Base-by-base conservation (phyloP, 2,888 invertebrate species). In the Zaprionus lineosus region DNA sequence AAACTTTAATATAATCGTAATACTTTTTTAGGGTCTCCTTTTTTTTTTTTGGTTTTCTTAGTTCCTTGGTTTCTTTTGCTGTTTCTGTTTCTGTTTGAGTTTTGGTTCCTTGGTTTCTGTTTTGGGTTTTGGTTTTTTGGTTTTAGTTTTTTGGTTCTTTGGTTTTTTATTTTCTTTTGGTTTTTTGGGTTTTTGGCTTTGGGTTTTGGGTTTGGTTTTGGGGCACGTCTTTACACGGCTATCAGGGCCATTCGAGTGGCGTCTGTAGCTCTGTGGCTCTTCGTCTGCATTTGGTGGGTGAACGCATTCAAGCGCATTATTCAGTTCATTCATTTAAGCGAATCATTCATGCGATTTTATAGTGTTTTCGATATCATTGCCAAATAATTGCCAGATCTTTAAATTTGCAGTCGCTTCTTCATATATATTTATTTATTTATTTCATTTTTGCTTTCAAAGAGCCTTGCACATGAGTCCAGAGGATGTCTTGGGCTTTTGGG, bases 251-350 rank as follows among this genome's bases (percentile, higher is more conserved):
- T 48, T 39, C 19, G 28, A 40, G 15, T 11, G 16, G 11, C 2
- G 6, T 2, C 9, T 24, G 37, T 14, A 57, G 9, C 26, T 37
- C 26, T 31, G 31, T 36, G 28, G 18, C 39, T 48, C 37, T n/a
- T 46, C 39, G 39, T 28, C 33, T 33, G 50, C 53, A 67, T 28
- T 52, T 51, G 51, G 58, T 57, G 67, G 31, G 43, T 46, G 40
- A 73, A 74, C 58, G 70, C 64, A 70, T 66, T 76, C 77, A 74
- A 55, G 71, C 74, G 62, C 56, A 60, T 62, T 82, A 65, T 77
- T 82, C 59, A 62, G 57, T 69, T 67, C 67, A 70, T 53, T 65
- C 74, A 74, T 65, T 60, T 65, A 66, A 58, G 55, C 46, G 52
- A 74, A 64, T 62, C 62, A 74, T 65, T 62, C 74, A 78, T 62